Conservation (phyloP, 2,797 vertebrate species). For the Etheostoma nigrum region DNA sequence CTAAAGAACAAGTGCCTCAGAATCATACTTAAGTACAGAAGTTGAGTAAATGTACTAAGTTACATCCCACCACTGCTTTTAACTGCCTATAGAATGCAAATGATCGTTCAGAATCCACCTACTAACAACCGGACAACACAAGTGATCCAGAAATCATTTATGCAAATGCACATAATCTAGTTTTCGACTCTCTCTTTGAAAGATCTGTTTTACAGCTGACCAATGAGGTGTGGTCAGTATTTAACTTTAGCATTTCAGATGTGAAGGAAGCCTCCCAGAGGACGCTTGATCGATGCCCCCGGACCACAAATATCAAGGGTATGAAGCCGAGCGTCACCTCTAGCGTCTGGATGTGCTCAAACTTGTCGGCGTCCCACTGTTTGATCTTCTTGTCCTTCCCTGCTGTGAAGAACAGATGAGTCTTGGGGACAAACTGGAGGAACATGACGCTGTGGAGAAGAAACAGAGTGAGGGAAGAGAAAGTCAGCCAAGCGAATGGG, state of each 20-base stretch:
- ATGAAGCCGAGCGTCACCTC: conserved; percentile 86
- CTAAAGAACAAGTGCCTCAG: too few relatives aligned
- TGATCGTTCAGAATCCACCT: not conserved
- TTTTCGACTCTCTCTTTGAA: not conserved
- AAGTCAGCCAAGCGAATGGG: not conserved
- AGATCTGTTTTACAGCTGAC: conserved; percentile 5
- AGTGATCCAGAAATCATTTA: not conserved
- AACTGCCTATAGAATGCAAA: not conserved
- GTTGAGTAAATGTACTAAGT: not conserved
- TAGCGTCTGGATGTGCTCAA: conserved; percentile 94
- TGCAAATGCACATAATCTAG: not conserved
- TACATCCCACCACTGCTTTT: not conserved
- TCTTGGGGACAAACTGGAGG: conserved; percentile 95
- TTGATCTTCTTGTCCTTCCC: conserved; percentile 97
- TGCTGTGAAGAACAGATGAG: conserved; percentile 97
- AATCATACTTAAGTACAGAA: too few relatives aligned
- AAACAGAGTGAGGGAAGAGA: not conserved
- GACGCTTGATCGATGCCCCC: not conserved
- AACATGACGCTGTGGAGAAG: conserved; percentile 91
- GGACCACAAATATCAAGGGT: not conserved
- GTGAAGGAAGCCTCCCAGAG: not conserved
- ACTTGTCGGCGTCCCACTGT: conserved; percentile 98
- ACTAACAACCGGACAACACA: not conserved
- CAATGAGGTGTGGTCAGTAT: not conserved
- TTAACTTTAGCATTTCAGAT: not conserved